Base-by-base conservation (phyloP, 1,140 invertebrate genomes). In the Pygmarrhopalites habei region DNA sequence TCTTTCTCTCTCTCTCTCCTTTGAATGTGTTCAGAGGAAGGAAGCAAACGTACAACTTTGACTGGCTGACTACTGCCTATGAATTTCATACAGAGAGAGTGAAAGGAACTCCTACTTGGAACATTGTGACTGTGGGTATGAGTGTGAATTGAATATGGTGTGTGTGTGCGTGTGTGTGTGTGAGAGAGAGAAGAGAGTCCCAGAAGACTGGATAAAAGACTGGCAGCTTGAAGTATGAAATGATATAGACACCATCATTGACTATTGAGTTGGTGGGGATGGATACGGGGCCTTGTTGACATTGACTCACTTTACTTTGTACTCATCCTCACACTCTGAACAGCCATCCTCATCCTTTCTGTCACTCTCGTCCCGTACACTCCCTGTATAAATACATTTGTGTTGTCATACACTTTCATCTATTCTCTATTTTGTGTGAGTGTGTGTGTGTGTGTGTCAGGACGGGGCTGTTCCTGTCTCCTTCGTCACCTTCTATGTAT, bases 161-260 rank as follows among this genome's bases (percentile, higher is more conserved):
- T 47, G n/a, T 39, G 7, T 25, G 49, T 5, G 49, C n/a, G n/a
- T 26, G n/a, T 28, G 39, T 49, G 14, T 23, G 47, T 12, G 21
- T 23, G 47, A 19, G 21, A 49, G 7, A 49, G 7, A 23, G 23
- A 49, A 15, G 7, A 25, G 12, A 56, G 21, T 56, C 53, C 53
- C 53, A 7, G 30, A 56, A 56, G 53, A 56, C 53, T 14, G 53
- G 30, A 21, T 19, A 56, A 56, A 56, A 56, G 53, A 56, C 29
- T 56, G 53, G 30, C 53, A 56, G 53, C 35, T 41, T 39, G 53
- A 39, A 56, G 53, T 56, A 56, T 56, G 53, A 56, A 56, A 56
- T 56, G 53, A 56, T 56, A 56, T 56, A 56, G 53, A 56, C 53
- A 56, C 30, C 51, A 32, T 23, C 19, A 56, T 10, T 46, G 44